Evolutionary conservation across 2,888 invertebrate species (phyloP), one percentile per base, ranked within the genome.

Genomic region (Mycalesis mineus): DNA sequence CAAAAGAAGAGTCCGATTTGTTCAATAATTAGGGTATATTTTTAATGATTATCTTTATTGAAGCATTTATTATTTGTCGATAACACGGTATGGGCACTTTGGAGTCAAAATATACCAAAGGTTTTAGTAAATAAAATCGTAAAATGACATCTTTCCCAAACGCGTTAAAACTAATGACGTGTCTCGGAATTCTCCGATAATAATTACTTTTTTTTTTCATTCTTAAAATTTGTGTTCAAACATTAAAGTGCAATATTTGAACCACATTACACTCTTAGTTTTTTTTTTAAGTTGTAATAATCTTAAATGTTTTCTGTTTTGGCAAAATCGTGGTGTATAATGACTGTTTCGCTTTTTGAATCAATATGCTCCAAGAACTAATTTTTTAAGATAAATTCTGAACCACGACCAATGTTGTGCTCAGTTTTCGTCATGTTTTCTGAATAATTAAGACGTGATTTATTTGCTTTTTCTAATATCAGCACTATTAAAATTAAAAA

Each of bases 21-120:
- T 82, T 22, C 79, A 77, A 73, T 79, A 80, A 81, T 82, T 80
- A 82, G 69, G 66, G 66, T 65, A 4, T 50, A 50, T 47, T 70
- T 72, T 75, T 66, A 66, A 60, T 52, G 37, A 66, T 77, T 77
- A 81, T 81, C 77, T 81, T 77, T 75, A 80, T 78, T 72, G 62
- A 63, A 15, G 29, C 40, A 50, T 51, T 51, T 51, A 51, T 51
- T 31, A 39, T 40, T 52, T n/a, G 13, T 33, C 31, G 42, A 42
- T 52, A 52, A 33, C 31, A 62, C 60, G 53, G 31, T 47, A 57
- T 57, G 53, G 54, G 61, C 55, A 56, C 55, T 60, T 61, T 60
- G 48, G 47, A 48, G 37, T 55, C 42, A 55, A 60, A 64, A 60
- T 41, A 52, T 53, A 47, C 39, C 17, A 31, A 31, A 58, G 44